A percentile compares a stretch with the other conserved stretches of the same genome.
Evolutionary conservation across 2,113 vertebrate species (phyloP).

Genomic region (Stictonetta naevosa): DNA sequence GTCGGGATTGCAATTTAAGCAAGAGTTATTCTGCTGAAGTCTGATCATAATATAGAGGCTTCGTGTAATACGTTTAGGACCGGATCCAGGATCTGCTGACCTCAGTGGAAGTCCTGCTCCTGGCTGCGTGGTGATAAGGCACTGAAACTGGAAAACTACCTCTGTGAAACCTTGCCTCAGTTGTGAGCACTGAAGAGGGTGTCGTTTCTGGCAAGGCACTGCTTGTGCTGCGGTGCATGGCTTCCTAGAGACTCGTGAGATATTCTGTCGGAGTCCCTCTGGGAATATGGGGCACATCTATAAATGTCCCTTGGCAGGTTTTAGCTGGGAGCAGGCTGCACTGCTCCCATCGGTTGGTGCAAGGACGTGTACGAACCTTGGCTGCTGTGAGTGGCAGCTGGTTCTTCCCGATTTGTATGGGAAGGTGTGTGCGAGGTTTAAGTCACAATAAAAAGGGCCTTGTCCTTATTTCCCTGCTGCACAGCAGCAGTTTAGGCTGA

Average conservation of each 20-base stretch:
- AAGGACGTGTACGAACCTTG: background rate
- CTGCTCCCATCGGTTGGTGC: background rate
- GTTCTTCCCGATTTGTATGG: background rate
- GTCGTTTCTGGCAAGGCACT: background rate
- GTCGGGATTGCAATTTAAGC: background rate
- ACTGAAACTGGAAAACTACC: background rate
- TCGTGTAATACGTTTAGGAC: background rate
- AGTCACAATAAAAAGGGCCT: background rate
- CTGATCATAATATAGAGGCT: background rate
- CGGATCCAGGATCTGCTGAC: background rate
- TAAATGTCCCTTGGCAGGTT: background rate
- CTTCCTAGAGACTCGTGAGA: background rate
- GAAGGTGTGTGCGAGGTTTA: background rate
- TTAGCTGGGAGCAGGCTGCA: background rate
- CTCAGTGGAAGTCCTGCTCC: background rate
- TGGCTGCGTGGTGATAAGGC: background rate
- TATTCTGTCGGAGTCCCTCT: background rate
- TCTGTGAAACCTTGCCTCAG: background rate
- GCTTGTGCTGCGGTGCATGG: background rate
- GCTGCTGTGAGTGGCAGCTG: background rate
- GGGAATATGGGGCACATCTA: background rate
- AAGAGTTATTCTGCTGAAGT: background rate
- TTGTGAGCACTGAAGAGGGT: rapidly evolving
- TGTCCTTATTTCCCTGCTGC: background rate
- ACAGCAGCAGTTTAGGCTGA: slow-evolving; percentile 6